Conservation (phyloP, 2,888 invertebrate genomes). For the Oeneis ivallda region DNA sequence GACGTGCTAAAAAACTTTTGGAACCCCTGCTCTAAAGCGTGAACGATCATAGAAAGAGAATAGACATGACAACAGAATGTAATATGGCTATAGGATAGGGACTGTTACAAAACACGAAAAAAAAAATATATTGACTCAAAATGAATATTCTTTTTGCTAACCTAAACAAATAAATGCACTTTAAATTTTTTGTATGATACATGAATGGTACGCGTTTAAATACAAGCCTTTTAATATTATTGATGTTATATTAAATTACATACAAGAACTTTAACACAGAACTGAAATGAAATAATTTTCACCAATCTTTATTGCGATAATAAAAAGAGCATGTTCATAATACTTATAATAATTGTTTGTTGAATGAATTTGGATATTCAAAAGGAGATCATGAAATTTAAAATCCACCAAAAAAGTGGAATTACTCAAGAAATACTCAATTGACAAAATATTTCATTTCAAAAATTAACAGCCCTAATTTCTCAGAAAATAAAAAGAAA, state of each 20-base stretch:
- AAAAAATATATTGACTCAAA: no score
- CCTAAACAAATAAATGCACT: no score
- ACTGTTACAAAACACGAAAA: no score
- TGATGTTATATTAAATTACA: background rate
- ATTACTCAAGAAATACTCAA: background rate
- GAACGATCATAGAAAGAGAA: no score
- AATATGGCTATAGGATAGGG: no score
- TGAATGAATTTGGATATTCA: background rate
- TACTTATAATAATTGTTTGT: background rate
- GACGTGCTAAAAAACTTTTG: no score
- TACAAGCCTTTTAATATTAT: background rate
- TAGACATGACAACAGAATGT: no score
- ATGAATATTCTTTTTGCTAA: no score
- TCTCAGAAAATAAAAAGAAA: background rate
- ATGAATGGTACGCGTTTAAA: no score
- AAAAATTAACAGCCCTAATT: constrained; percentile 11
- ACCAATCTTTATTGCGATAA: background rate
- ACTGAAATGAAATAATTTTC: constrained; percentile 2
- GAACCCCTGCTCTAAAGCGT: no score
- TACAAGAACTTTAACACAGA: background rate
- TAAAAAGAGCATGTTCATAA: background rate
- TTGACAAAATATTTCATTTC: constrained; percentile 18
- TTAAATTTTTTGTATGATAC: no score
- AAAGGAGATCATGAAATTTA: background rate
- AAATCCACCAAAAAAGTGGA: background rate